These are phyloP conservation scores for Micromys minutus DNA, from an alignment of 2,113 vertebrate genomes.

Conservation along the genomic window DNA sequence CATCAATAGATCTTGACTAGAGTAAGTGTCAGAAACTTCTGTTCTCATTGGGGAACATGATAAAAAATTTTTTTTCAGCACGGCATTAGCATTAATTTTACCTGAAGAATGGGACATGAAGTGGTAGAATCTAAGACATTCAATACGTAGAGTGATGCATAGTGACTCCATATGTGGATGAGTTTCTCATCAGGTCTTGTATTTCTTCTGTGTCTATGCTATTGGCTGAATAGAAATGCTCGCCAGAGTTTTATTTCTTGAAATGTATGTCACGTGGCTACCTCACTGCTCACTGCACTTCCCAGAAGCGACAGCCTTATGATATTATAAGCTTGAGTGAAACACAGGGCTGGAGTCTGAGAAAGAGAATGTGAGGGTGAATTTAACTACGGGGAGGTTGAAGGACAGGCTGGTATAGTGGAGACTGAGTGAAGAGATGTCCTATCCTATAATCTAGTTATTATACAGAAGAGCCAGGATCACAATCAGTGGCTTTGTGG, in stretches of 20 bases:
- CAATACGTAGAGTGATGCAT: neutral
- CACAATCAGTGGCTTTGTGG: neutral
- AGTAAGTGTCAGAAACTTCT: constrained; percentile 18
- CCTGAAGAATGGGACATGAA: neutral
- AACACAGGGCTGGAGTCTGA: neutral
- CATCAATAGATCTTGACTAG: neutral
- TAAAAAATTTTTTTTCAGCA: constrained; percentile 40
- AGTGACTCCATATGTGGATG: neutral
- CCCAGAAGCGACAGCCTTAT: neutral
- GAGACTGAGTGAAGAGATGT: neutral
- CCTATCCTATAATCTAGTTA: neutral
- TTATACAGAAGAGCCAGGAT: neutral
- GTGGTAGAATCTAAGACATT: neutral
- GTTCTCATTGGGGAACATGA: neutral
- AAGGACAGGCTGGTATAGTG: neutral
- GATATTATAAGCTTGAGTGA: neutral
- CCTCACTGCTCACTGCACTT: neutral
- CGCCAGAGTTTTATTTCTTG: neutral
- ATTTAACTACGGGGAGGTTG: neutral
- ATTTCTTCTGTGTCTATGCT: neutral
- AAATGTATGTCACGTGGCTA: neutral
- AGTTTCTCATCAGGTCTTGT: neutral
- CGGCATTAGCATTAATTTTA: neutral
- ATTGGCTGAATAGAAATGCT: neutral
- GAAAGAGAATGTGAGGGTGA: neutral